phyloP scores from a whole-genome alignment of 53 echinoderm and acorn worm genomes.

The Pentamera pediparva region DNA sequence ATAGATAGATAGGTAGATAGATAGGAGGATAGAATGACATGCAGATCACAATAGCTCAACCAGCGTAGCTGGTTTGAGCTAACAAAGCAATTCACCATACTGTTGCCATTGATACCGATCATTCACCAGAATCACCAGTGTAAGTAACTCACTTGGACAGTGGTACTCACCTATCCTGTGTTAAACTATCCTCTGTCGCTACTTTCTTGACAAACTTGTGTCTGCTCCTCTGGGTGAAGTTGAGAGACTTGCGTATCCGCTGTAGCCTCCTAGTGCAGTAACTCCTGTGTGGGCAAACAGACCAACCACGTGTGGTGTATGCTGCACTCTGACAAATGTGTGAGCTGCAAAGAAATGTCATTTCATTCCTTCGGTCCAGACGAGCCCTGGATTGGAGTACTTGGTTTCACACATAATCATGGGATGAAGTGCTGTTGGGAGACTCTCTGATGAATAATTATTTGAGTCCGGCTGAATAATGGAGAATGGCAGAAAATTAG shows the following conservation, averaged over 20 bases:
- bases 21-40: no score
- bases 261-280: slow-evolving; percentile 81
- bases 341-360: background rate
- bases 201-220: slow-evolving; percentile 72
- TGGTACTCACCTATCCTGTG: slow-evolving; percentile 68
- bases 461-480: no score
- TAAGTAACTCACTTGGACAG: background rate
- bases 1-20: no score
- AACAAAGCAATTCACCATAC: no score
- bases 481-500: no score
- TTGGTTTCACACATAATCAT: no score
- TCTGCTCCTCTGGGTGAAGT: slow-evolving; percentile 73
- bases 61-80: no score
- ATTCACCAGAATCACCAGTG: background rate
- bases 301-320: background rate
- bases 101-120: no score
- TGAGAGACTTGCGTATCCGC: slow-evolving; percentile 96
- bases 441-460: no score
- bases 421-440: no score
- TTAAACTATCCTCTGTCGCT: slow-evolving; percentile 62
- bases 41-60: background rate
- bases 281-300: slow-evolving; percentile 52
- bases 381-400: no score
- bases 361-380: no score
- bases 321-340: background rate